phyloP scores from a whole-genome alignment of 2,888 invertebrate genomes.

The Sycophila texana region DNA sequence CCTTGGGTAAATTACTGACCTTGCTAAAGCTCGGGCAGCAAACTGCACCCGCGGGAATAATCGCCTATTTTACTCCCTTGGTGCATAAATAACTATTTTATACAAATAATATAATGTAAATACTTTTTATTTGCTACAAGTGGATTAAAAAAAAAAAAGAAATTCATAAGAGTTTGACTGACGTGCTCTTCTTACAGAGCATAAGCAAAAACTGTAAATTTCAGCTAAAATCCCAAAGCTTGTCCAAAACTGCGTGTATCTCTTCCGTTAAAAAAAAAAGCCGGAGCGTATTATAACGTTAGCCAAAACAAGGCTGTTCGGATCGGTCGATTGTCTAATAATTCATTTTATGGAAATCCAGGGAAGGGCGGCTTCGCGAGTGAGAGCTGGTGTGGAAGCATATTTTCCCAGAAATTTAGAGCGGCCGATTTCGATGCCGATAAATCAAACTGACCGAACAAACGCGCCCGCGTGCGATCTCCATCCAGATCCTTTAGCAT shows the following conservation, averaged over 20 bases:
- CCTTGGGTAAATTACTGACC: too few species aligned
- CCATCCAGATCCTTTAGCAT: slow-evolving; percentile 72
- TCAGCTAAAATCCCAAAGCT: slow-evolving; percentile 1
- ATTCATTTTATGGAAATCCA: slow-evolving; percentile 63
- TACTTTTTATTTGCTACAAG: too few species aligned
- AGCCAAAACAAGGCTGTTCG: slow-evolving; percentile 18
- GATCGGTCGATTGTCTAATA: slow-evolving; percentile 57
- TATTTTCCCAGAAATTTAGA: slow-evolving; percentile 74
- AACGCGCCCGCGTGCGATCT: slow-evolving; percentile 61
- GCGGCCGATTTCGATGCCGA: slow-evolving; percentile 70
- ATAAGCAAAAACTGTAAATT: slow-evolving; percentile 30
- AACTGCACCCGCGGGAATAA: too few species aligned
- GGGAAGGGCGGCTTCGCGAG: slow-evolving; percentile 23
- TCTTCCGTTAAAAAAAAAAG: slow-evolving; percentile 7
- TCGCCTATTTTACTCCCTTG: too few species aligned
- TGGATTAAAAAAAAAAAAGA: too few species aligned
- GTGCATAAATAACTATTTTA: too few species aligned
- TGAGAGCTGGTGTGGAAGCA: slow-evolving; percentile 62
- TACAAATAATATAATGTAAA: neutral
- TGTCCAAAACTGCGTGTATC: neutral
- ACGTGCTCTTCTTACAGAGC: neutral
- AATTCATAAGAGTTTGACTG: too few species aligned
- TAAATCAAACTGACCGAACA: slow-evolving; percentile 74
- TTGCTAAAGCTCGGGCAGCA: too few species aligned
- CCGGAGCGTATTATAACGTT: slow-evolving; percentile 42